Evolutionary conservation across 2,113 vertebrate genomes (phyloP).

Genomic region (Xenopus tropicalis): UCB_Xtro_10.0 CM004445.2:114227001-114227500

Average conservation of each 20-base stretch:
- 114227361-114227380: constrained; percentile 55
- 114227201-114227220: not conserved
- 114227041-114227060: too few species aligned
- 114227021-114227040: too few species aligned
- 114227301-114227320: constrained; percentile 20
- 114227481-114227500: constrained; percentile 59
- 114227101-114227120: too few species aligned
- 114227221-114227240: not conserved
- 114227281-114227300: constrained; percentile 7
- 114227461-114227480: constrained; percentile 70
- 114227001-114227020: too few species aligned
- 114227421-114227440: constrained; percentile 25
- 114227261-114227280: not conserved
- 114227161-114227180: not conserved
- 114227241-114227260: constrained; percentile 3
- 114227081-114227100: too few species aligned
- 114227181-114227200: not conserved
- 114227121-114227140: too few species aligned
- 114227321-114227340: constrained; percentile 55
- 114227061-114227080: too few species aligned
- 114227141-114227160: too few species aligned
- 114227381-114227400: not conserved
- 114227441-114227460: constrained; percentile 58
- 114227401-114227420: not conserved
- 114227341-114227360: constrained; percentile 63